Evolutionary conservation across 1,140 invertebrate genomes (phyloP), one percentile per base, ranked within the genome.

Genomic region (Caerostris extrusa): DNA sequence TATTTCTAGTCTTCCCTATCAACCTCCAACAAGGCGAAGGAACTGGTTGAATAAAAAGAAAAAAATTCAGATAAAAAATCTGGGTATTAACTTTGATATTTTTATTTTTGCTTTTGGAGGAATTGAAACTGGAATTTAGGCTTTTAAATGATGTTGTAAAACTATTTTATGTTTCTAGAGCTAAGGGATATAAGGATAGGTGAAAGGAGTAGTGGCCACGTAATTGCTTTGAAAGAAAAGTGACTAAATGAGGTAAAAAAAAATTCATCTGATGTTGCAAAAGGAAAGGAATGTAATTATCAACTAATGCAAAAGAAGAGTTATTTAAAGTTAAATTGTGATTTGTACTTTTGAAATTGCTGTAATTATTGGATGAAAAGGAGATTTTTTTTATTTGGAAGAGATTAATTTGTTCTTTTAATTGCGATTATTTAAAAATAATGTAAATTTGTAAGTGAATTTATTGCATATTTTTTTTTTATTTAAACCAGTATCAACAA

Each of bases 91-190:
- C 90, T 92, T 85, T 67, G 69, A 81, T 50, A 85, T 92, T 85
- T 92, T 91, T 83, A 85, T 67, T 56, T 60, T 83, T 83, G 57
- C 17, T 10, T n/a, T 4, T 17, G 81, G 34, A 55, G 81, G 81
- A 69, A 91, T 91, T 82, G 69, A 61, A 81, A 91, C 56, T 60
- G 88, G 88, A 90, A 71, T 90, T 71, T 67, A 19, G 53, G 69
- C 56, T 56, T 91, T 91, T 81, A 91, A 91, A 91, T 91, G 90
- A 82, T 81, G 90, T 60, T 91, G 90, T 91, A 81, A 91, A 91
- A 91, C 55, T 91, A 91, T 91, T 91, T 91, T 81, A 91, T 82
- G 71, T 81, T 91, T 58, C 55, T 56, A 50, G 17, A n/a, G 7
- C 82, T 57, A 85, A 34, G 12, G 60, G 50, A 64, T 64, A 57